These are phyloP conservation scores for Melinopterus prodromus DNA, from an alignment of 2,888 invertebrate species.

Conservation along the genomic window DNA sequence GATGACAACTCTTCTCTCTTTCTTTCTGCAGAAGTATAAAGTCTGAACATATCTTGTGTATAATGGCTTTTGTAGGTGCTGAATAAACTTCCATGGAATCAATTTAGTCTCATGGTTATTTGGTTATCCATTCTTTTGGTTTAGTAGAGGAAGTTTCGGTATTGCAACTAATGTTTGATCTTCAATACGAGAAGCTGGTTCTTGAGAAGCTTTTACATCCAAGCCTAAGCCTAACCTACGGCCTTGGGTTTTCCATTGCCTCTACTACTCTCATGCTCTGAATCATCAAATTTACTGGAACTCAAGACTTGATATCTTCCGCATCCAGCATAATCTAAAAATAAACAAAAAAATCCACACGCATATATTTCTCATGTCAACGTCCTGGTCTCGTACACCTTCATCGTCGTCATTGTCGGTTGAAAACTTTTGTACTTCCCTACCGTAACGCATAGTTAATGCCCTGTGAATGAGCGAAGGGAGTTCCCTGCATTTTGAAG, in stretches of 20 bases:
- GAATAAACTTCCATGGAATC: too few species aligned
- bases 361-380: not conserved
- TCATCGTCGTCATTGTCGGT: not conserved
- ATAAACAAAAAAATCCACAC: not conserved
- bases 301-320: not conserved
- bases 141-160: too few species aligned
- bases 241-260: not conserved
- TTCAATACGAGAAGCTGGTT: too few species aligned
- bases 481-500: slow-evolving; percentile 4
- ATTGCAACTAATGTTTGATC: too few species aligned
- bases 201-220: too few species aligned
- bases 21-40: too few species aligned
- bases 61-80: too few species aligned
- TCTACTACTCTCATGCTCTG: not conserved
- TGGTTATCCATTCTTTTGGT: too few species aligned
- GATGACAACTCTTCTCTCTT: too few species aligned
- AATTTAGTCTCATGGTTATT: too few species aligned
- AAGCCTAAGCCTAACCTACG: too few species aligned
- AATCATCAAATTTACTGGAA: not conserved
- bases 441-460: slow-evolving; percentile 4
- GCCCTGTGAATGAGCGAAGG: slow-evolving; percentile 4
- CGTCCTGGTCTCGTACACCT: not conserved
- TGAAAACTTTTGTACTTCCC: not conserved
- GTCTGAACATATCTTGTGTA: too few species aligned
- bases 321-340: not conserved